These are phyloP conservation scores for Epizoanthus scotinus DNA, from an alignment of 92 coral and sea anemone species.

Conservation along the genomic window DNA sequence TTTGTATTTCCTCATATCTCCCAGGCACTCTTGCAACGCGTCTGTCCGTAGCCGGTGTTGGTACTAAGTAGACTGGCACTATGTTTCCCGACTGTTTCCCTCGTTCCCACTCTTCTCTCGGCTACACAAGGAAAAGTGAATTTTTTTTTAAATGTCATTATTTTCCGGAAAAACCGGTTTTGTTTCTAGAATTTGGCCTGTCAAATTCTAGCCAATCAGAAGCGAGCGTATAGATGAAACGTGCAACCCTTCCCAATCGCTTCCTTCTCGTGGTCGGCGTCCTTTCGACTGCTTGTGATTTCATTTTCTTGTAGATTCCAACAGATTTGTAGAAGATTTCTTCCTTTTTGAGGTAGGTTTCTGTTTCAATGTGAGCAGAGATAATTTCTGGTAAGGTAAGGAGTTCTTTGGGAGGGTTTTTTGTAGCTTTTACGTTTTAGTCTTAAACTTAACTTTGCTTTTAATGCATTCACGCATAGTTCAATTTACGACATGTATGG, in stretches of 20 bases:
- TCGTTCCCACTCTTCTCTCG: too few species aligned
- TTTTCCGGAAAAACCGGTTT: conserved; percentile 45
- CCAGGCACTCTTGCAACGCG: too few species aligned
- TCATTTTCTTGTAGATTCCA: background rate
- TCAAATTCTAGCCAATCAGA: conserved; percentile 36
- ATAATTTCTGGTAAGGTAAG: conserved; percentile 46
- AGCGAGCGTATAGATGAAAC: conserved; percentile 37
- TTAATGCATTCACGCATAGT: conserved; percentile 13
- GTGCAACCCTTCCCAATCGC: conserved; percentile 11
- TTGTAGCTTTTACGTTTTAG: conserved; percentile 29
- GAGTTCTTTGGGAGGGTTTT: conserved; percentile 28
- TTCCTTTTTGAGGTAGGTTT: conserved; percentile 49
- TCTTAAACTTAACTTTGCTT: conserved; percentile 33
- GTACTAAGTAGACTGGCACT: too few species aligned
- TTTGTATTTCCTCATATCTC: too few species aligned
- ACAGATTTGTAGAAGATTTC: conserved; percentile 41
- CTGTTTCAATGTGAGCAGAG: conserved; percentile 41
- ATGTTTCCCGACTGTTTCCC: too few species aligned
- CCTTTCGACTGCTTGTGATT: conserved; percentile 17
- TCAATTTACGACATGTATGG: too few species aligned
- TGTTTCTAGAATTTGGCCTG: conserved; percentile 7
- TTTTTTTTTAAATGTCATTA: background rate
- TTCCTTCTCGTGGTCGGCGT: conserved; percentile 32
- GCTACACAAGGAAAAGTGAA: background rate
- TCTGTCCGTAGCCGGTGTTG: too few species aligned